These are phyloP conservation scores for Sander lucioperca DNA, from an alignment of 2,113 vertebrate species.

Conservation along the genomic window DNA sequence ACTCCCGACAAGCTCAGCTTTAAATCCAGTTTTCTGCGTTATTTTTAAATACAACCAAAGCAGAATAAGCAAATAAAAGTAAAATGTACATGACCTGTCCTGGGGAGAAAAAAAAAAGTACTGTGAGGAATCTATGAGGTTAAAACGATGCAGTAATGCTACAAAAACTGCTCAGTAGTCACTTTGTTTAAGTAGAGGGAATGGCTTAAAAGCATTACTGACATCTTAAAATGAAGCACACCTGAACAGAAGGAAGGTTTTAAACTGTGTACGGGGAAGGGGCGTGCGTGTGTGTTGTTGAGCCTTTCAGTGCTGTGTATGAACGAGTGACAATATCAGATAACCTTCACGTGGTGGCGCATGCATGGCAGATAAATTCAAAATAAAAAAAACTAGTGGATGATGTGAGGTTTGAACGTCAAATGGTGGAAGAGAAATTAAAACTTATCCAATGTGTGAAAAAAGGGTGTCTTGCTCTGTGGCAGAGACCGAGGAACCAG, in stretches of 20 bases:
- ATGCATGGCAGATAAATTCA: constrained; percentile 24
- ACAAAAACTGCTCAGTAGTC: constrained; percentile 71
- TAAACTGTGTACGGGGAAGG: background rate
- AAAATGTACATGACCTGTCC: constrained; percentile 19
- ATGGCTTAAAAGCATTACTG: constrained; percentile 59
- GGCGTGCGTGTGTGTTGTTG: constrained; percentile 5
- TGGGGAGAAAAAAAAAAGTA: background rate
- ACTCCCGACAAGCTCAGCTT: constrained; percentile 43
- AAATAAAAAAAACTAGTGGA: background rate
- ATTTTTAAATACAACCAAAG: constrained; percentile 53
- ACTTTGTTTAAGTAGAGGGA: constrained; percentile 44
- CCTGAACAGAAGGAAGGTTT: constrained; percentile 1
- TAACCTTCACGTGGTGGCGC: constrained; percentile 28
- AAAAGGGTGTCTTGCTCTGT: constrained; percentile 37
- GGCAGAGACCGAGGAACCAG: constrained; percentile 20
- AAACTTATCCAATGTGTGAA: constrained; percentile 28
- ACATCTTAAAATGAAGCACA: constrained; percentile 37
- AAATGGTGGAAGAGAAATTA: constrained; percentile 31
- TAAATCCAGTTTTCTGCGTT: constrained; percentile 64
- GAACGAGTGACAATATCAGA: constrained; percentile 2
- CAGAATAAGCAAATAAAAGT: constrained; percentile 16
- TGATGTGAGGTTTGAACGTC: constrained; percentile 21
- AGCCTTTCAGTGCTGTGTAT: background rate
- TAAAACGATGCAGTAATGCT: constrained; percentile 59
- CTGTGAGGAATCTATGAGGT: constrained; percentile 13